Percentiles rank a stretch among this genome's conserved stretches.
Evolutionary conservation across 2,113 vertebrate species (phyloP).

Genomic region (Corvus hawaiiensis): DNA sequence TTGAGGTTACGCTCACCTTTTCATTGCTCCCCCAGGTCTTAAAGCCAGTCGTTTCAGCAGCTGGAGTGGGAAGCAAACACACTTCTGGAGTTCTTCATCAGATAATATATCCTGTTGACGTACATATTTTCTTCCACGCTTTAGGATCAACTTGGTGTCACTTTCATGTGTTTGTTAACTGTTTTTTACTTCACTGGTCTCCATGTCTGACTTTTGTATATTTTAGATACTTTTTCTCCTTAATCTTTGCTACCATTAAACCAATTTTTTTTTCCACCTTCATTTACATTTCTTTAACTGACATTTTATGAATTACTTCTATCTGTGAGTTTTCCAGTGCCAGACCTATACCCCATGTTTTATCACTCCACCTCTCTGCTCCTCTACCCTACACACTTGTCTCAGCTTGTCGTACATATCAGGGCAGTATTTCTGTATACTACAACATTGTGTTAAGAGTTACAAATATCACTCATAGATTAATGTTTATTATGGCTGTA

Average conservation of each 20-base stretch:
- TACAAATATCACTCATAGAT: neutral
- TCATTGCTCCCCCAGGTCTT: neutral
- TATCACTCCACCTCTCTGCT: neutral
- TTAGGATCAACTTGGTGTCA: neutral
- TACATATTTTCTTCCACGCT: neutral
- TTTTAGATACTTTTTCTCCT: neutral
- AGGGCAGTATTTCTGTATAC: neutral
- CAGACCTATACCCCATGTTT: neutral
- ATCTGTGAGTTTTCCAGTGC: neutral
- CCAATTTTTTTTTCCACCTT: neutral
- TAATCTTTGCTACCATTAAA: neutral
- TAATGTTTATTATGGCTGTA: neutral
- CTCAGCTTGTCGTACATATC: accelerated
- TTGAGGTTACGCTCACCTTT: neutral
- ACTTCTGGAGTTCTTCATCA: neutral
- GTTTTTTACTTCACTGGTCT: neutral
- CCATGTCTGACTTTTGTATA: neutral
- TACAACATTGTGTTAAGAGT: neutral
- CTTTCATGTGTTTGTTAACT: neutral
- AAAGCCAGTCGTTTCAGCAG: neutral
- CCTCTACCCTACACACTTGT: neutral
- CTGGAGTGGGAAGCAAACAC: neutral
- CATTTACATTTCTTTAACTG: neutral
- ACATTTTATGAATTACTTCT: neutral
- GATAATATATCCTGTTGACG: neutral